These are phyloP conservation scores for Melanargia galathea DNA, from an alignment of 2,888 invertebrate genomes.

Conservation along the genomic window DNA sequence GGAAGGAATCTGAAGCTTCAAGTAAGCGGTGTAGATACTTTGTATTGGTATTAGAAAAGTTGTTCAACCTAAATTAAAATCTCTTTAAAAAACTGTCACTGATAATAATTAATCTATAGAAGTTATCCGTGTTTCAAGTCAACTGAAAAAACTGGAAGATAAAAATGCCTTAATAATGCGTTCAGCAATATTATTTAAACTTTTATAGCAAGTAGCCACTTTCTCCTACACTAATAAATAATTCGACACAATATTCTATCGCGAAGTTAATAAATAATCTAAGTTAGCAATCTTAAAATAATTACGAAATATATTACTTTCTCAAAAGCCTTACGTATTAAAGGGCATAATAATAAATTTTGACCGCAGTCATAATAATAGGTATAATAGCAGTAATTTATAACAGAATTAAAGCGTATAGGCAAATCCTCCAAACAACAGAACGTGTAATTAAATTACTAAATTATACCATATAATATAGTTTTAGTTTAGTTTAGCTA, in stretches of 20 bases:
- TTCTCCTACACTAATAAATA: not conserved
- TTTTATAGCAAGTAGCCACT: no score
- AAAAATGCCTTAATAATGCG: no score
- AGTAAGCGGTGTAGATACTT: no score
- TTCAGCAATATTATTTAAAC: no score
- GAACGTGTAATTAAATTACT: constrained; percentile 25
- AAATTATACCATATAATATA: not conserved
- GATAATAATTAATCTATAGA: no score
- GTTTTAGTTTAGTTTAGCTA: not conserved
- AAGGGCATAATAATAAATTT: constrained; percentile 36
- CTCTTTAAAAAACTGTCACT: no score
- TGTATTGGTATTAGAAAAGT: no score
- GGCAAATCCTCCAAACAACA: constrained; percentile 31
- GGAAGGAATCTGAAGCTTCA: no score
- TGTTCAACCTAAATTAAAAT: no score
- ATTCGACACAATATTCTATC: not conserved
- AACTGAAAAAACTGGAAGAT: no score
- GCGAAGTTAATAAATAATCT: not conserved
- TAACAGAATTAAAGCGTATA: constrained; percentile 29
- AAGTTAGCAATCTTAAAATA: not conserved
- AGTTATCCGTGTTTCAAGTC: no score
- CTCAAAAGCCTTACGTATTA: constrained; percentile 33
- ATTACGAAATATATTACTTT: constrained; percentile 19
- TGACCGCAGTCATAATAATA: constrained; percentile 28
- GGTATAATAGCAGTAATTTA: constrained; percentile 32